Conservation (phyloP, 2,888 invertebrate genomes). For the Thecophora atra region DNA sequence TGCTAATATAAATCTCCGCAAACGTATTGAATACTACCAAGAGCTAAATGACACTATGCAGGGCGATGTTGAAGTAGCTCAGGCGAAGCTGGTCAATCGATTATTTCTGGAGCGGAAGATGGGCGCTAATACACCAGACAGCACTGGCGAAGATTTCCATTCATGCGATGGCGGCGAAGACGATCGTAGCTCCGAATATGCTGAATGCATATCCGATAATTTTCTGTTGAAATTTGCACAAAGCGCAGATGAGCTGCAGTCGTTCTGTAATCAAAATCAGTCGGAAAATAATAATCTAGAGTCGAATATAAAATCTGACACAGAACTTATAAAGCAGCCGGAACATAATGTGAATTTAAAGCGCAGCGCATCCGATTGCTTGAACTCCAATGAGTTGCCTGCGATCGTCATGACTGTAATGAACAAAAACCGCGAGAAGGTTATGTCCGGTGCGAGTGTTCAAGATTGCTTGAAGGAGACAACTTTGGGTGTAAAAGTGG, state of each 20-base stretch:
- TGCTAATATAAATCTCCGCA: constrained; percentile 55
- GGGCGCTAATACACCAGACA: constrained; percentile 46
- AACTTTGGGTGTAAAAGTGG: constrained; percentile 25
- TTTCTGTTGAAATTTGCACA: constrained; percentile 48
- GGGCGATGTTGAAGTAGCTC: constrained; percentile 30
- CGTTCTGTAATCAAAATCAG: constrained; percentile 35
- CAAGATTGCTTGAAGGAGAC: constrained; percentile 44
- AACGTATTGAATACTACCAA: constrained; percentile 57
- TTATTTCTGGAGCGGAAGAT: too few species aligned
- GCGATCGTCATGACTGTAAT: constrained; percentile 42
- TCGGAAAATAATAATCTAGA: constrained; percentile 32
- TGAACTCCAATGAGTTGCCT: constrained; percentile 57
- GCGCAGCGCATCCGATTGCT: constrained; percentile 54
- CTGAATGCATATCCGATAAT: constrained; percentile 50
- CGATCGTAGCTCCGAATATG: constrained; percentile 48
- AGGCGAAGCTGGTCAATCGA: constrained; percentile 25
- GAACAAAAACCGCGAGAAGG: constrained; percentile 53
- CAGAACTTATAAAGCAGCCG: not conserved
- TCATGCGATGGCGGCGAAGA: constrained; percentile 53
- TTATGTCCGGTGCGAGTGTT: constrained; percentile 47
- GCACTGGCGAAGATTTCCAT: constrained; percentile 51
- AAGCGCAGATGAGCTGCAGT: constrained; percentile 47
- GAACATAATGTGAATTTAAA: constrained; percentile 38
- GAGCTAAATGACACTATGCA: constrained; percentile 52
- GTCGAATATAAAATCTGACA: too few species aligned